Evolutionary conservation across 2,113 vertebrate species (phyloP).

Genomic region (Heterotis niloticus): DNA sequence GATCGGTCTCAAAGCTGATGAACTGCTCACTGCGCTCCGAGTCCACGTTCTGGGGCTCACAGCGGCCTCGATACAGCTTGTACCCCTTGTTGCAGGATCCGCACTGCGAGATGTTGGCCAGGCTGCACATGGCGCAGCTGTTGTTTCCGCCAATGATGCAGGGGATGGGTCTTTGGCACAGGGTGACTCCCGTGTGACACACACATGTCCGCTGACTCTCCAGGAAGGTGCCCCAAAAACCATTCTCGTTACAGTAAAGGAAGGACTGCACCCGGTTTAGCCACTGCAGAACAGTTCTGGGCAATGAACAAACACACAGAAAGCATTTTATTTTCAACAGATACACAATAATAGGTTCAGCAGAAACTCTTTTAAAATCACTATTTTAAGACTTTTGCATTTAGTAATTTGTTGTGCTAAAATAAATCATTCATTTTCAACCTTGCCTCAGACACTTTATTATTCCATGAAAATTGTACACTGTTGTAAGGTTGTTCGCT

Average conservation of each 20-base stretch:
- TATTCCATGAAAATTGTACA: too few relatives aligned
- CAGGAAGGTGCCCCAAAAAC: constrained; percentile 96
- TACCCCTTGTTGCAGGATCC: constrained; percentile 99
- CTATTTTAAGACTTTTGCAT: not conserved
- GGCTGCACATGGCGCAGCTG: constrained; percentile 98
- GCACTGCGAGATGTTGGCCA: constrained; percentile 96
- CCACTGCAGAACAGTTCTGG: constrained; percentile 96
- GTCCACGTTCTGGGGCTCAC: constrained; percentile 97
- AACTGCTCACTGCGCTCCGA: constrained; percentile 98
- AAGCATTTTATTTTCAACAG: constrained; percentile 28
- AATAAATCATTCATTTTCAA: too few relatives aligned
- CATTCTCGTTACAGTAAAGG: constrained; percentile 98
- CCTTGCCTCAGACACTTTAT: too few relatives aligned
- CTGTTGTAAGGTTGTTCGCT: too few relatives aligned
- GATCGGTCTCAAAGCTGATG: constrained; percentile 96
- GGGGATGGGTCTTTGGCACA: constrained; percentile 94
- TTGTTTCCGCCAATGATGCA: constrained; percentile 97
- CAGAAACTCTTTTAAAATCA: not conserved
- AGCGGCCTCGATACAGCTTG: constrained; percentile 93
- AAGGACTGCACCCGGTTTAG: constrained; percentile 94
- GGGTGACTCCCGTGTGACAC: constrained; percentile 86
- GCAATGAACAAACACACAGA: constrained; percentile 6
- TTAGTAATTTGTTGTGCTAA: too few relatives aligned
- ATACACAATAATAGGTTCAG: not conserved
- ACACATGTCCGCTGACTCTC: constrained; percentile 95